A percentile compares a stretch with the other conserved stretches of the same genome.
Evolutionary conservation across 2,113 vertebrate species (phyloP).

Genomic region (Apodemus speciosus): DNA sequence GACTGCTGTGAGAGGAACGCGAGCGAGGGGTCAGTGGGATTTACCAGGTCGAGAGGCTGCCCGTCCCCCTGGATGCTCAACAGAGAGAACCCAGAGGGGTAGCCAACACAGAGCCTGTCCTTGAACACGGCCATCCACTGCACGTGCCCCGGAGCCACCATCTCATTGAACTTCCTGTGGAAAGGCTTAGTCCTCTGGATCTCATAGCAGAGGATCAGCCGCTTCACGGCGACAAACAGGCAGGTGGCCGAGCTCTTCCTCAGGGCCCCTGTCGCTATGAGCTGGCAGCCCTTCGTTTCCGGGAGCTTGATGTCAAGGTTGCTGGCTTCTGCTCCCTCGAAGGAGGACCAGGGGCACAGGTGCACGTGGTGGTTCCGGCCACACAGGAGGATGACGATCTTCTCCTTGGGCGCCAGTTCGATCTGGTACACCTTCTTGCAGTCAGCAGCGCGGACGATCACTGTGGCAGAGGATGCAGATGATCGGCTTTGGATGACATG

Average conservation of each 20-base stretch:
- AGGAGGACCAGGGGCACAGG: conserved; percentile 91
- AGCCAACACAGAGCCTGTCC: conserved; percentile 95
- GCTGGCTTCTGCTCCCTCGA: conserved; percentile 91
- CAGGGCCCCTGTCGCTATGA: conserved; percentile 88
- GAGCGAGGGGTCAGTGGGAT: conserved; percentile 93
- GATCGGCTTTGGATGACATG: neutral
- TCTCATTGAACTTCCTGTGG: conserved; percentile 91
- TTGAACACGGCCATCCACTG: conserved; percentile 95
- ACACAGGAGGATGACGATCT: conserved; percentile 91
- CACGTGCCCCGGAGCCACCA: conserved; percentile 91
- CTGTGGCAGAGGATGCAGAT: conserved; percentile 79
- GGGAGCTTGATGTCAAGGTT: conserved; percentile 92
- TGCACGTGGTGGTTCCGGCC: conserved; percentile 95
- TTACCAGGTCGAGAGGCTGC: conserved; percentile 94
- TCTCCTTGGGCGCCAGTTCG: conserved; percentile 93
- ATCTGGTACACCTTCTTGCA: conserved; percentile 98
- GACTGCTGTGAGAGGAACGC: conserved; percentile 94
- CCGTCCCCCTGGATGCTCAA: conserved; percentile 96
- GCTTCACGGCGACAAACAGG: conserved; percentile 94
- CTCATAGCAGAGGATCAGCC: conserved; percentile 95
- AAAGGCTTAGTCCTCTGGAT: conserved; percentile 91
- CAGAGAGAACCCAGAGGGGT: conserved; percentile 95
- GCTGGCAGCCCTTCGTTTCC: conserved; percentile 96
- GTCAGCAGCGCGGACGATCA: conserved; percentile 96
- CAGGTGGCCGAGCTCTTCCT: conserved; percentile 88